phyloP scores from a whole-genome alignment of 2,113 vertebrate genomes.

The Psittacara wagleri region DNA sequence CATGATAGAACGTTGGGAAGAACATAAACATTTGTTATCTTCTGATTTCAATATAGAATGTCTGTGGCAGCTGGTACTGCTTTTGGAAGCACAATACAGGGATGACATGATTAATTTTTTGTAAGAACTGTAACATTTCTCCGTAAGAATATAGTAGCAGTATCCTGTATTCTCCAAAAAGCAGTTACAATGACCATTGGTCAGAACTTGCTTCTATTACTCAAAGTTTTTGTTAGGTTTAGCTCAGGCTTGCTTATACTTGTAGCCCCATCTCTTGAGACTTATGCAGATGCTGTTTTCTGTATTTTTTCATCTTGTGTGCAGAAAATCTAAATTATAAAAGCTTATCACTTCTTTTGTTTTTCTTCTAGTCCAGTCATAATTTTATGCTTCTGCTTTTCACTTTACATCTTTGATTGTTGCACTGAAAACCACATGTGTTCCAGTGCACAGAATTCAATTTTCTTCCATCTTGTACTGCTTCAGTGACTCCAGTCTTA shows the following conservation, averaged over 20 bases:
- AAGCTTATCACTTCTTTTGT: neutral
- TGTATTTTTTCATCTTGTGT: neutral
- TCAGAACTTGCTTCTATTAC: neutral
- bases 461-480: slow-evolving; percentile 18
- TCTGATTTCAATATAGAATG: neutral
- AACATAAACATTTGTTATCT: neutral
- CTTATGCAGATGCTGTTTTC: neutral
- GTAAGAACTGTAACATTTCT: neutral
- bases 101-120: neutral
- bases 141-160: accelerated
- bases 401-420: neutral
- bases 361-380: slow-evolving; percentile 24
- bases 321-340: slow-evolving; percentile 15
- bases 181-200: neutral
- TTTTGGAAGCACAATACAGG: neutral
- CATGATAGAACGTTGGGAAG: neutral
- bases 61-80: neutral
- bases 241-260: neutral
- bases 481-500: slow-evolving; percentile 13
- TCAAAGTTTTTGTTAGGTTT: neutral
- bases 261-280: neutral
- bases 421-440: neutral
- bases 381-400: slow-evolving; percentile 24
- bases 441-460: slow-evolving; percentile 13
- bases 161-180: neutral